phyloP scores from a whole-genome alignment of 2,113 vertebrate species.

The Catharus fuscescens region DNA sequence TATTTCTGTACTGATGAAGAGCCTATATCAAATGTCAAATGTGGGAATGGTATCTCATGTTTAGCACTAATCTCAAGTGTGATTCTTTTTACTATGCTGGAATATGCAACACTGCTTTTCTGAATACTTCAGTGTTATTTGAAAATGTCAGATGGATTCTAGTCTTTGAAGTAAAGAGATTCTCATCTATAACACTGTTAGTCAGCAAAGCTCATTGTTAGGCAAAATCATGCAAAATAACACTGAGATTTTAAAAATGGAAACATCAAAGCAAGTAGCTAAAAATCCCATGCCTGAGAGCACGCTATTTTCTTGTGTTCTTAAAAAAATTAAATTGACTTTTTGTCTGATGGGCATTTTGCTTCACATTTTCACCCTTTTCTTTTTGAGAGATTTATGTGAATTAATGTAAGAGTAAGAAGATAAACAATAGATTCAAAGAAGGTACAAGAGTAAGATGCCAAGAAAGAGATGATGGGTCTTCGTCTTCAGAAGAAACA shows the following conservation, averaged over 20 bases:
- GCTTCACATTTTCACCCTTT: not conserved
- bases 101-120: not conserved
- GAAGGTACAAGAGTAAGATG: not conserved
- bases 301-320: not conserved
- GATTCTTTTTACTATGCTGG: not conserved
- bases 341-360: not conserved
- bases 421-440: not conserved
- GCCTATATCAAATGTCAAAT: not conserved
- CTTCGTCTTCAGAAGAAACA: not conserved
- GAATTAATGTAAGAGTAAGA: not conserved
- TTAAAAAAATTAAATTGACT: not conserved
- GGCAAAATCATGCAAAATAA: conserved; percentile 15
- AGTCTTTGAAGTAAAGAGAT: conserved; percentile 18
- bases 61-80: not conserved
- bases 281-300: not conserved
- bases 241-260: not conserved
- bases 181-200: not conserved
- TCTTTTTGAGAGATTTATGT: not conserved
- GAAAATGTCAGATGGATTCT: not conserved
- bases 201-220: not conserved
- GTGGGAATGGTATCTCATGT: not conserved
- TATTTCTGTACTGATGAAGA: not conserved
- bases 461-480: not conserved
- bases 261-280: not conserved
- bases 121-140: not conserved